Evolutionary conservation across 2,797 vertebrate genomes (phyloP).

Genomic region (Anas capensis): DNA sequence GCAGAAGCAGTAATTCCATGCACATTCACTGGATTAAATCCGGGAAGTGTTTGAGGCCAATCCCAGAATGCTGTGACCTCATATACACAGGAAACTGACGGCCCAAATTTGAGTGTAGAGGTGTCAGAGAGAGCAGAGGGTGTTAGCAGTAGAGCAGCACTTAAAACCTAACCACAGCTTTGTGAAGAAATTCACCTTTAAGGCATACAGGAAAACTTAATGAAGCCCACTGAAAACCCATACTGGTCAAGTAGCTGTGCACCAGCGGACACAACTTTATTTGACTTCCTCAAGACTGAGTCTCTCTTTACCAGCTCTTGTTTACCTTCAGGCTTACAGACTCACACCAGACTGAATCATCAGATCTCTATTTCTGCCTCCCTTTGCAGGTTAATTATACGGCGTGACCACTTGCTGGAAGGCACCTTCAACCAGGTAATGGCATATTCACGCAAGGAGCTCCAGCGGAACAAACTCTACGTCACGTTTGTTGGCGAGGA

Average conservation of each 20-base stretch:
- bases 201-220: not conserved
- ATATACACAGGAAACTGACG: not conserved
- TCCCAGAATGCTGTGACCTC: not conserved
- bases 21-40: not conserved
- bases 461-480: conserved; percentile 97
- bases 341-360: not conserved
- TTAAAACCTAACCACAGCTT: not conserved
- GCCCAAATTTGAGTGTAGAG: not conserved
- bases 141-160: not conserved
- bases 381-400: conserved; percentile 88
- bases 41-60: not conserved
- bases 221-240: not conserved
- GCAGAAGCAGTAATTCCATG: conserved; percentile 12
- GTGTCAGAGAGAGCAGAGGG: not conserved
- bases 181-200: not conserved
- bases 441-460: conserved; percentile 96
- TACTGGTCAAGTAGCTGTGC: accelerated
- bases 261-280: not conserved
- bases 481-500: conserved; percentile 96
- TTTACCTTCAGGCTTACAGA: not conserved
- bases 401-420: conserved; percentile 93
- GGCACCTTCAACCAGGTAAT: conserved; percentile 98
- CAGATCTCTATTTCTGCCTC: not conserved
- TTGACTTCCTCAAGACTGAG: not conserved
- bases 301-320: not conserved